Evolutionary conservation across 2,888 invertebrate species (phyloP).

Genomic region (Fragum fragum): DNA sequence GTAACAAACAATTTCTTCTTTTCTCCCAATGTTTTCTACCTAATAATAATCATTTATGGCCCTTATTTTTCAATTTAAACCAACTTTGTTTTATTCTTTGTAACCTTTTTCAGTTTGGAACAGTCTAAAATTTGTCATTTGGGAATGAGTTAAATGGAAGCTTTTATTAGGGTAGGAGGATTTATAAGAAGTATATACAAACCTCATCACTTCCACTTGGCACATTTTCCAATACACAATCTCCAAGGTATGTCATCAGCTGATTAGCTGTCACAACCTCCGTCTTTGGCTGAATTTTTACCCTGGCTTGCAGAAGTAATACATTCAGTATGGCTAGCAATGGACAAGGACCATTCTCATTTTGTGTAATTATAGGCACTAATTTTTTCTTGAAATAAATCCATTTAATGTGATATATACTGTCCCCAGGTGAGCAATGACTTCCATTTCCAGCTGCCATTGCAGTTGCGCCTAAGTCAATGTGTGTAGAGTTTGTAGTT

Average conservation of each 20-base stretch:
- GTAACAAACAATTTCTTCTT: no score
- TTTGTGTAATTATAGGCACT: constrained; percentile 88
- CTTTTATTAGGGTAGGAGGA: no score
- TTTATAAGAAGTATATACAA: constrained; percentile 11
- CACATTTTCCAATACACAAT: constrained; percentile 87
- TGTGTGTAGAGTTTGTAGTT: background rate
- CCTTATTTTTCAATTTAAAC: no score
- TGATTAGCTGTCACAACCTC: constrained; percentile 88
- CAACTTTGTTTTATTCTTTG: no score
- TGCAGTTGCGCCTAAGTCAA: constrained; percentile 1
- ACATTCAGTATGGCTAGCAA: constrained; percentile 89
- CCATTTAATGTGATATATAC: constrained; percentile 88
- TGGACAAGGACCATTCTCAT: constrained; percentile 89
- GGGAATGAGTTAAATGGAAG: no score
- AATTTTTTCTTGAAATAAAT: constrained; percentile 86
- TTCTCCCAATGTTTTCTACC: no score
- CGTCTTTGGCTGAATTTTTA: constrained; percentile 86
- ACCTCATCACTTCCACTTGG: constrained; percentile 84
- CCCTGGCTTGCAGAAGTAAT: constrained; percentile 87
- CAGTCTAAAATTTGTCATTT: no score
- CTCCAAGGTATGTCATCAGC: constrained; percentile 88
- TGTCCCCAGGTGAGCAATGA: constrained; percentile 45
- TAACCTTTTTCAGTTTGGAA: no score
- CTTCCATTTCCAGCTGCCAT: background rate
- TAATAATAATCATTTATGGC: no score